Base-by-base conservation (phyloP, 1,140 invertebrate genomes). In the Chironomus tepperi region DNA sequence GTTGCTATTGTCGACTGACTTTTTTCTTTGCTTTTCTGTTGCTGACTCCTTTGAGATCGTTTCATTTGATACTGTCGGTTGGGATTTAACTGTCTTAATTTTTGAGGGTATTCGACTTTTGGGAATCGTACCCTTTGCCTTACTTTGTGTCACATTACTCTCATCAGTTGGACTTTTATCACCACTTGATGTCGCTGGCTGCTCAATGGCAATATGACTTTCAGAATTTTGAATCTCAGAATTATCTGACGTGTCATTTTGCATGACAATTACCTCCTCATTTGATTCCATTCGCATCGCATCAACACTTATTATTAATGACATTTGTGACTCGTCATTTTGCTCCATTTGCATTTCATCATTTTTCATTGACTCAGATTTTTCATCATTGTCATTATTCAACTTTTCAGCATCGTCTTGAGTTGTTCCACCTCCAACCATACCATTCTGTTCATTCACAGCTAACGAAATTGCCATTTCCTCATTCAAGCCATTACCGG, bases 1-100 rank as follows among this genome's bases (percentile, higher is more conserved):
- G 8, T 21, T 70, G 47, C 47, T 21, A 19, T 70, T 21, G 65
- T 70, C 19, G 12, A 70, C 65, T 21, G 65, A 70, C 15, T 18
- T 70, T 10, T 70, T 70, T 19, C 65, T 5, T 18, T 21, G n/a
- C 3, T 70, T 70, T 70, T 3, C 81, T 34, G 80, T 42, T 34
- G 21, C 7, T 3, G 21, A 42, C 42, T 73, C 42, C 15, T 73
- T 73, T 42, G 42, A 73, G 21, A 42, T 24, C 72, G n/a, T 21
- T 73, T 42, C 72, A 73, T 34, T 42, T 73, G 47, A 57, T 57
- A 57, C 47, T 57, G 12, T 57, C 47, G 47, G 12, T 15, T n/a
- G 47, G 3, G 73, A 21, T n/a, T 74, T 57, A 57, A 15, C 18
- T 70, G 65, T 70, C 18, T 70, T 70, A 10, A 70, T 10, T 3